Base-by-base conservation (phyloP, 2,113 vertebrate genomes). In the Coregonus clupeaformis region DNA sequence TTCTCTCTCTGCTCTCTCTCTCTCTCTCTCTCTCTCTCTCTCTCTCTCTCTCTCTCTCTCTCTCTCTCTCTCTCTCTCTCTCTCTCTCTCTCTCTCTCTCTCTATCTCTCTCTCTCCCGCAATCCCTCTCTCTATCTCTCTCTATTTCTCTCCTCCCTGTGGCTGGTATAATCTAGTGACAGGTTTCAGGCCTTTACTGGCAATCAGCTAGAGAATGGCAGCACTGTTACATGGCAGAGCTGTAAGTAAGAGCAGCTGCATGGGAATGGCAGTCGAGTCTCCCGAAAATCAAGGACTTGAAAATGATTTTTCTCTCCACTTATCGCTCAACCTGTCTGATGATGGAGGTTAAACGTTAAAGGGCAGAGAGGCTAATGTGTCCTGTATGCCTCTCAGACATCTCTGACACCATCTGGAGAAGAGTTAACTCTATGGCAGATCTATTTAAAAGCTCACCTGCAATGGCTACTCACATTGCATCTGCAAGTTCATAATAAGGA, bases 251-350 rank as follows among this genome's bases (percentile, higher is more conserved):
- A 29, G 52, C 52, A 4, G 69, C 84, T 86, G 85, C 79, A 82
- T 71, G 78, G 84, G 83, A 89, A 88, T 80, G 80, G 83, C 76
- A 84, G 86, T 16, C 77, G 81, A 85, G 80, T 42, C 7, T 68
- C 60, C 82, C 76, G 67, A 24, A 89, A 89, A 88, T 88, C 71
- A 73, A 73, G 85, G 89, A 66, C 27, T 13, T 42, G 36, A 42
- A 32, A 30, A 66, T 30, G 36, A 32, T 66, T 66, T 14, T 20
- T 7, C 29, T 20, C 14, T 66, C 64, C 82, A 86, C 82, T 89
- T 89, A 7, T 42, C n/a, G n/a, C 36, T 42, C 36, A 82, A 87
- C 85, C 82, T 74, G 80, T 80, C 75, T 69, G 71, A 70, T 79
- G 80, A 86, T 11, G 74, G 79, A 65, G 29, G 68, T 77, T 80